Evolutionary conservation across 2,797 vertebrate genomes (phyloP).

Genomic region (Anomalospiza imberbis): DNA sequence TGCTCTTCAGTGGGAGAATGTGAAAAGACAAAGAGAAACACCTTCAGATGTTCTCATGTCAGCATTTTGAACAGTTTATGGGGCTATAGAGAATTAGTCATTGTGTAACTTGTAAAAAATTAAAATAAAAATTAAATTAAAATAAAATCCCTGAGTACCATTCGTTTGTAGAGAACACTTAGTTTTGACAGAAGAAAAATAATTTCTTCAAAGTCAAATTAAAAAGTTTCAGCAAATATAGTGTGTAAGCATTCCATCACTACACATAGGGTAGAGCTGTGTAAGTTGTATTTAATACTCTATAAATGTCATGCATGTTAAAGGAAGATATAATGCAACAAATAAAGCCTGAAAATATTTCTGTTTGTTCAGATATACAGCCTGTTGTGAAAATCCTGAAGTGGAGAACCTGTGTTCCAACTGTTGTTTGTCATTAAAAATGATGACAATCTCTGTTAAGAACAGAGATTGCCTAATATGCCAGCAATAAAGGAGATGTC

Average conservation of each 20-base stretch:
- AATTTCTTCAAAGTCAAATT: not conserved
- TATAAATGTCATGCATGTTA: not conserved
- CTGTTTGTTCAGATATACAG: not conserved
- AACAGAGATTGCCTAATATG: not conserved
- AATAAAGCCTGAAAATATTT: not conserved
- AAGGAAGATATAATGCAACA: not conserved
- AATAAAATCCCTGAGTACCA: not conserved
- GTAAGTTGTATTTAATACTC: not conserved
- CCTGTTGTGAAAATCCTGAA: not conserved
- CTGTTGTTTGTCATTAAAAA: not conserved
- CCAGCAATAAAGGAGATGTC: not conserved
- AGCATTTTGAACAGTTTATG: not conserved
- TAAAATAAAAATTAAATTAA: no score
- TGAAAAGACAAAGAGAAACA: not conserved
- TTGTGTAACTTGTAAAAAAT: not conserved
- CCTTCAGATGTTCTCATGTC: not conserved
- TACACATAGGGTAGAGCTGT: not conserved
- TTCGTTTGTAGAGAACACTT: not conserved
- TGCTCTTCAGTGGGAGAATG: not conserved
- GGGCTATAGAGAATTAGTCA: not conserved
- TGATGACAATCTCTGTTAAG: not conserved
- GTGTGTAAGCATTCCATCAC: not conserved
- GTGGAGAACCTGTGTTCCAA: not conserved
- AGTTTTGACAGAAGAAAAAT: not conserved
- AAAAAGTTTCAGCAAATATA: not conserved